Evolutionary conservation across 2,888 invertebrate species (phyloP).

Genomic region (Frankliniella fusca): DNA sequence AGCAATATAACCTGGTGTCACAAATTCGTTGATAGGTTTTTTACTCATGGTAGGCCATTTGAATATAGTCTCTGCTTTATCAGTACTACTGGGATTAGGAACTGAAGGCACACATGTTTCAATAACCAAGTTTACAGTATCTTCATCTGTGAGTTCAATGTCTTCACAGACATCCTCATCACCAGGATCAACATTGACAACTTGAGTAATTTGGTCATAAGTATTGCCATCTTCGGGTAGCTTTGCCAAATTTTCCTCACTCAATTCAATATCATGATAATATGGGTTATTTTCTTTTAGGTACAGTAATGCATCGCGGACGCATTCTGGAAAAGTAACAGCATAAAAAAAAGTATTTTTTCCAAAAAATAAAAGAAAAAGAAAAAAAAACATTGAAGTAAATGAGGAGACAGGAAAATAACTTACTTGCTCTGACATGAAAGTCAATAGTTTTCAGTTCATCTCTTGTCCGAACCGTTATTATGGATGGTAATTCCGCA

Average conservation of each 20-base stretch:
- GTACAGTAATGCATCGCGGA: not conserved
- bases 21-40: not conserved
- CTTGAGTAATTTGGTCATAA: not conserved
- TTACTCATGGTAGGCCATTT: not conserved
- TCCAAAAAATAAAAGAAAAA: not conserved
- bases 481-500: not conserved
- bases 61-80: not conserved
- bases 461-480: not conserved
- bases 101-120: not conserved
- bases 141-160: not conserved
- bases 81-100: not conserved
- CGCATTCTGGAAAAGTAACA: not conserved
- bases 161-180: not conserved
- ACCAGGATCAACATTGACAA: not conserved
- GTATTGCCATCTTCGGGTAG: not conserved
- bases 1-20: not conserved
- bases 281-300: not conserved
- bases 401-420: no score
- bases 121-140: not conserved
- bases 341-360: not conserved
- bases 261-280: not conserved
- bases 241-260: not conserved
- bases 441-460: not conserved
- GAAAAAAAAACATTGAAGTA: no score
- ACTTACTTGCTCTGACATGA: not conserved